Conservation (phyloP, 2,797 vertebrate genomes). For the Ceryle rudis region DNA sequence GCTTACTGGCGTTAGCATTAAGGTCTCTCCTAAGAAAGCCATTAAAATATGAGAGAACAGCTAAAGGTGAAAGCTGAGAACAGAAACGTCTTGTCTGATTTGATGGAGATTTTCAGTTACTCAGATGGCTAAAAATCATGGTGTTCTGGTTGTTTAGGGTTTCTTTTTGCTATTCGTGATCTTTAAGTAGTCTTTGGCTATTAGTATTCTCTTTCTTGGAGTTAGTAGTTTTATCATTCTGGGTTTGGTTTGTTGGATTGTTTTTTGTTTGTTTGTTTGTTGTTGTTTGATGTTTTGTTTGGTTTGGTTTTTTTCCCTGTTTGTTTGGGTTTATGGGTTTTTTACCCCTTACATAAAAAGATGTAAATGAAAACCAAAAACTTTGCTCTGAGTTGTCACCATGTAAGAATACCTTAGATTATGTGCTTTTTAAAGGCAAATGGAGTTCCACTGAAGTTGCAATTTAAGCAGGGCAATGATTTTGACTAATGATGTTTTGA, state of each 20-base stretch:
- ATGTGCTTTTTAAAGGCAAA: not conserved
- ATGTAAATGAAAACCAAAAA: not conserved
- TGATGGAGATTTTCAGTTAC: not conserved
- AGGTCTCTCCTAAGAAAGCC: not conserved
- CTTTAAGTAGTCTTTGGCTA: not conserved
- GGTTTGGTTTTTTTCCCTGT: no score
- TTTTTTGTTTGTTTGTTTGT: no score
- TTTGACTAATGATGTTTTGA: not conserved
- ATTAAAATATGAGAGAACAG: not conserved
- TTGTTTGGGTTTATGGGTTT: not conserved
- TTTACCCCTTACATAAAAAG: not conserved
- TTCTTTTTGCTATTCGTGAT: not conserved
- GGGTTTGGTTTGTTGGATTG: no score
- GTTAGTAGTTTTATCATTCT: no score
- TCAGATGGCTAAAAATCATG: fast-evolving
- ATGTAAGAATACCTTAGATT: not conserved
- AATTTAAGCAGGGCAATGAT: not conserved
- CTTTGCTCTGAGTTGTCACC: not conserved
- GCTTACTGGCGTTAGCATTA: not conserved
- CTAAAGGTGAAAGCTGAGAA: not conserved
- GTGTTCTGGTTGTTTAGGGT: not conserved
- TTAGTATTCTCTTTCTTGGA: not conserved
- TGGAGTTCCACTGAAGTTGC: not conserved
- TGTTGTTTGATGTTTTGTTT: no score
- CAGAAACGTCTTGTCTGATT: not conserved